Conservation (phyloP, 2,888 invertebrate genomes). For the Apodemia duryi region DNA sequence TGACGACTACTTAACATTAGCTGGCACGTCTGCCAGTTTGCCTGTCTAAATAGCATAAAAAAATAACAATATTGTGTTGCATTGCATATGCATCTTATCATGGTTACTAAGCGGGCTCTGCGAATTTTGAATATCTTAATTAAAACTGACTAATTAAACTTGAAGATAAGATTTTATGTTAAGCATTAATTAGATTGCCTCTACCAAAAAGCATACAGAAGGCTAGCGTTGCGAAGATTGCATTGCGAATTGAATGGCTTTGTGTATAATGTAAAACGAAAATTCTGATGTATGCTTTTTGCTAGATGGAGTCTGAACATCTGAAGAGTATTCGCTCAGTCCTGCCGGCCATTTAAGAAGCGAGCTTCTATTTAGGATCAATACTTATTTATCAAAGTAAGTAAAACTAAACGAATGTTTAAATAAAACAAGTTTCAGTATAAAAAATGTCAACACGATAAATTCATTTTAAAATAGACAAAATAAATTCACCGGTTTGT, state of each 20-base stretch:
- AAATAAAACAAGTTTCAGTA: background rate
- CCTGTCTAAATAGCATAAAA: no score
- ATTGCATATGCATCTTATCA: conserved; percentile 5
- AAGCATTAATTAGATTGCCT: conserved; percentile 28
- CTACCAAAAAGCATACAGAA: conserved; percentile 61
- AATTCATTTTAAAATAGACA: background rate
- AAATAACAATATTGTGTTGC: background rate
- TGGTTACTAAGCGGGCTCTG: conserved; percentile 1
- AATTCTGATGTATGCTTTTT: conserved; percentile 59
- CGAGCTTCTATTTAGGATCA: conserved; percentile 3
- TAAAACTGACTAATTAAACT: conserved; percentile 7
- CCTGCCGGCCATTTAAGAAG: conserved; percentile 13
- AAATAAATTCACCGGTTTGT: background rate
- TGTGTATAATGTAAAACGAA: conserved; percentile 50
- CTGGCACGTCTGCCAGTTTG: no score
- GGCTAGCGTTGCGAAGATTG: conserved; percentile 50
- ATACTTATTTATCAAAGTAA: conserved; percentile 12
- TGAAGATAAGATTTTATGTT: conserved; percentile 10
- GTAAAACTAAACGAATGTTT: background rate
- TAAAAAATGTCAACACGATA: background rate
- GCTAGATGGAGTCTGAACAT: conserved; percentile 52
- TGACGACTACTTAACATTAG: no score
- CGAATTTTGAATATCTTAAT: conserved; percentile 8
- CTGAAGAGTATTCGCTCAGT: conserved; percentile 12
- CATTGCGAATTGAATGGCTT: conserved; percentile 63